Base-by-base conservation (phyloP, 1,140 invertebrate genomes). In the Eurytemora carolleeae region DNA sequence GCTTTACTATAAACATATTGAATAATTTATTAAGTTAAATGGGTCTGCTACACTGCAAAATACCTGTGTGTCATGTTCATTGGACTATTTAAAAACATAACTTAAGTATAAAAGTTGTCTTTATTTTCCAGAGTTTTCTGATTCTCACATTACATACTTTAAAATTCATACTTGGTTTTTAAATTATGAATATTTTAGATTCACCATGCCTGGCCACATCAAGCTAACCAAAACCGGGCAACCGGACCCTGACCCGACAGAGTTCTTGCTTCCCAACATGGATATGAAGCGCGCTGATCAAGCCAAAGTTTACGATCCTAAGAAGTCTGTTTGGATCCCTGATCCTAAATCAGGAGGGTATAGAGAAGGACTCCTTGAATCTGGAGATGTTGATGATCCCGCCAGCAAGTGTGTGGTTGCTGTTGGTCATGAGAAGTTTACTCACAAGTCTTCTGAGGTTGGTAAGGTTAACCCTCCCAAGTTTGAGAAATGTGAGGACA, bases 291-390 rank as follows among this genome's bases (percentile, higher is more conserved):
- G 89, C 77, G 91, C 90, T 76, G 89, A 94, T 75, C 88, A 93
- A 76, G 87, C 86, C 73, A 93, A 93, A 79, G 89, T 89, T 66
- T 94, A 96, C 79, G 96, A 99, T 82, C 93, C 87, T 75, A 99
- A 99, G 79, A n/a, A n/a, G n/a, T n/a, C n/a, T n/a, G n/a, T n/a
- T n/a, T n/a, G n/a, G n/a, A n/a, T n/a, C n/a, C n/a, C n/a, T n/a
- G n/a, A 86, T 87, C 70, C 96, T 75, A 87, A 94, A 69, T 95
- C 96, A 76, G 93, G 97, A 70, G 93, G 94, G 69, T 97, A 90
- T 79, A 70, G 96, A 68, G 80, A 90, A 75, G 93, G 91, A 73
- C 91, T 59, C n/a, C 26, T 59, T 17, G 58, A 52, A 18, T 54
- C 23, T 18, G 58, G 52, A 18, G 58, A 59, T 52, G 58, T 23